Evolutionary conservation across 1,140 invertebrate genomes (phyloP).

Genomic region (Caerostris extrusa): DNA sequence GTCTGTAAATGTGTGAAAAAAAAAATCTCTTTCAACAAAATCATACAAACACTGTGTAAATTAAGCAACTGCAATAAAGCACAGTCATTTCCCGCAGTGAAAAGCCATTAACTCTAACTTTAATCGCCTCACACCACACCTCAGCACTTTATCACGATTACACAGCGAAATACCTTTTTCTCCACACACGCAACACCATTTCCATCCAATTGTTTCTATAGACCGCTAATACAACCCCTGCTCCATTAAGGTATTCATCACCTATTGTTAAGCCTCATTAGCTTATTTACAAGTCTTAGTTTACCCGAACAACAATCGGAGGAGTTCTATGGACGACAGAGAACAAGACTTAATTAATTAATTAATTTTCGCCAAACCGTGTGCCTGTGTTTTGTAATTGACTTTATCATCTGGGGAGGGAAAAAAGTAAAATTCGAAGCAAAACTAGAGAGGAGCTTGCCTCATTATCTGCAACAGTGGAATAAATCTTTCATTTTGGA

Average conservation of each 20-base stretch:
- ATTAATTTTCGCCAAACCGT: neutral
- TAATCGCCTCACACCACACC: neutral
- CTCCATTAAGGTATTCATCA: neutral
- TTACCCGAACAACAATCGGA: neutral
- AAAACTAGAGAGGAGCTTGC: neutral
- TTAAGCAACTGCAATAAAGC: neutral
- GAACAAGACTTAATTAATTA: neutral
- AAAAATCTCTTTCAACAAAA: too few relatives aligned
- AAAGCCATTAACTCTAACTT: neutral
- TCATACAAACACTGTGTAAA: too few relatives aligned
- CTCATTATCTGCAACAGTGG: neutral
- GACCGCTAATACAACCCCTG: neutral
- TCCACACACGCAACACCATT: neutral
- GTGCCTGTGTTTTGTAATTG: neutral
- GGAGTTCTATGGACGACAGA: neutral
- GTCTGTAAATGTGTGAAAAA: too few relatives aligned
- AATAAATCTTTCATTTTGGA: neutral
- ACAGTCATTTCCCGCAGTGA: neutral
- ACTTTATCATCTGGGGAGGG: neutral
- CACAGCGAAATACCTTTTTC: neutral
- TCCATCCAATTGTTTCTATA: neutral
- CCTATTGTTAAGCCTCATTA: neutral
- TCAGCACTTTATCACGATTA: neutral
- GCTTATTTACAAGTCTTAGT: neutral
- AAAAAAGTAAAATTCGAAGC: neutral